phyloP scores from a whole-genome alignment of 1,140 invertebrate genomes.

The Aphelinus certus region DNA sequence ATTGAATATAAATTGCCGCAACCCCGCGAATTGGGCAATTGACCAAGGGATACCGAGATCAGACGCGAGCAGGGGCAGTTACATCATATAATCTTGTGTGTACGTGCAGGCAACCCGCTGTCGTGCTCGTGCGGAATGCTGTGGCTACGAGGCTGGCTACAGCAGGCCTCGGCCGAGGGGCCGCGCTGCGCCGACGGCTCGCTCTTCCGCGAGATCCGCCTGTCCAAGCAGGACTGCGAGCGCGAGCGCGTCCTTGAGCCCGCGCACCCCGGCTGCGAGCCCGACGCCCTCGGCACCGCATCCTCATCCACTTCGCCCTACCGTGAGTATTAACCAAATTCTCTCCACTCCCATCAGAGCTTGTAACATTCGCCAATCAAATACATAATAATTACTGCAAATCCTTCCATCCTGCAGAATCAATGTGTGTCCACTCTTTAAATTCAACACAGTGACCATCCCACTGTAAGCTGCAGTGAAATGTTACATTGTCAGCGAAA shows the following conservation, averaged over 20 bases:
- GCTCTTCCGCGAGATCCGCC: conserved; percentile 74
- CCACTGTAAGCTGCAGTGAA: too few species aligned
- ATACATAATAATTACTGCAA: not conserved
- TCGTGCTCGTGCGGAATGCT: conserved; percentile 81
- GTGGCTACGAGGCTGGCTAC: conserved; percentile 84
- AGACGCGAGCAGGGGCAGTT: too few species aligned
- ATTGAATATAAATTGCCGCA: too few species aligned
- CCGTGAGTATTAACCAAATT: conserved; percentile 48
- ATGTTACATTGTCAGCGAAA: too few species aligned
- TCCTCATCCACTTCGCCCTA: conserved; percentile 52
- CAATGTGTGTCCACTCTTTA: too few species aligned
- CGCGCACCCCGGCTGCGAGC: conserved; percentile 71
- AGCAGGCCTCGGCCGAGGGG: conserved; percentile 74
- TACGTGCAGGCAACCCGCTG: conserved; percentile 77
- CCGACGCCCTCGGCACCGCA: conserved; percentile 67
- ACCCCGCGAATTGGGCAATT: too few species aligned
- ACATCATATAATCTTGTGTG: not conserved
- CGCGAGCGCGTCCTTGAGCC: conserved; percentile 66
- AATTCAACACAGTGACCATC: too few species aligned
- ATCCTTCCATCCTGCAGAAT: too few species aligned
- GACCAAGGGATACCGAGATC: too few species aligned
- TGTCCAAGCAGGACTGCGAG: conserved; percentile 75
- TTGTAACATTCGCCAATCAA: not conserved
- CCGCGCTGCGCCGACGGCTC: conserved; percentile 81
- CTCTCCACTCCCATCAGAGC: conserved; percentile 8